Evolutionary conservation across 2,888 invertebrate species (phyloP).

Genomic region (Pseudanteris insignis): DNA sequence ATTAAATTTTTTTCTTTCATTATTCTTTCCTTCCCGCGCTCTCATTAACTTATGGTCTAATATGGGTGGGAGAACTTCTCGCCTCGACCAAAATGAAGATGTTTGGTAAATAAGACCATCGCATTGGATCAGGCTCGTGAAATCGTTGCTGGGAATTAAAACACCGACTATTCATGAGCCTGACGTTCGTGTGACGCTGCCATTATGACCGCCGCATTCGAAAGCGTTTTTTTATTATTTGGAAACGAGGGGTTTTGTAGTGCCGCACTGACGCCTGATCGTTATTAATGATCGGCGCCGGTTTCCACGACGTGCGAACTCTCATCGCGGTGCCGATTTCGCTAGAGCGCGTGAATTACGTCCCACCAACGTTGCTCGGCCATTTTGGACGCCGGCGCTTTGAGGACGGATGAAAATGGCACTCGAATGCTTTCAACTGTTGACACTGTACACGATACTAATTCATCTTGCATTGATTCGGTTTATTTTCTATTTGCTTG

Average conservation of each 20-base stretch:
- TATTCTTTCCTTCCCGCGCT: background rate
- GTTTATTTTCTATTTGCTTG: too few species aligned
- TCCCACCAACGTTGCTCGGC: too few species aligned
- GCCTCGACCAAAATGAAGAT: conserved; percentile 18
- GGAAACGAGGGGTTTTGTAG: too few species aligned
- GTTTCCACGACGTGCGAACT: conserved; percentile 11
- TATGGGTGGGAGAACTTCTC: conserved; percentile 14
- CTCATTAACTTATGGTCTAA: conserved; percentile 19
- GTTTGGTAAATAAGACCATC: conserved; percentile 7
- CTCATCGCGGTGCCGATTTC: conserved; percentile 18
- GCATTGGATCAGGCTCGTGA: background rate
- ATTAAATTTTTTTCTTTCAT: conserved; percentile 12
- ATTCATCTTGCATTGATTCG: too few species aligned
- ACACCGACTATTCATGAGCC: conserved; percentile 9
- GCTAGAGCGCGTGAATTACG: conserved; percentile 17
- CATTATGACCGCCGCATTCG: background rate
- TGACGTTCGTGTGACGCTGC: conserved; percentile 1
- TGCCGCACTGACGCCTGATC: conserved; percentile 10
- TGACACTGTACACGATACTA: too few species aligned
- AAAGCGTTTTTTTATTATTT: conserved; percentile 5
- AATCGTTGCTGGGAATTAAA: conserved; percentile 17
- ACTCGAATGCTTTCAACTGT: too few species aligned
- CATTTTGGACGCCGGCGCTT: too few species aligned
- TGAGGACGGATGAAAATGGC: too few species aligned
- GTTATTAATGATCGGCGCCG: conserved; percentile 28